A percentile compares a stretch with the other conserved stretches of the same genome.
Conservation (phyloP, 2,113 vertebrate genomes). For the Labeo catla region DNA sequence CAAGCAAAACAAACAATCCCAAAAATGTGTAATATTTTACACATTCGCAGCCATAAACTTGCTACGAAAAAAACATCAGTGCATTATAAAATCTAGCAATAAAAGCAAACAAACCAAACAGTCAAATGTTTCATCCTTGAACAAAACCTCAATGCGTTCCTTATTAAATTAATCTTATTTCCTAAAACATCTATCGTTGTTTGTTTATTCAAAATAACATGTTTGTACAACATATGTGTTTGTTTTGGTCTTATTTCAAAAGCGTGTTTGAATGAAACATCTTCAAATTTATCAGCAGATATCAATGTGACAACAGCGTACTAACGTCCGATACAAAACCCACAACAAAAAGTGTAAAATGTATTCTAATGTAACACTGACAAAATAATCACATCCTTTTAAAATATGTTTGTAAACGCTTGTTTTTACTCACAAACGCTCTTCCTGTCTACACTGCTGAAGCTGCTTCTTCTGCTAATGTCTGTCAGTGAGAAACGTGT, state of each 20-base stretch:
- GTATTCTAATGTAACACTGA: not conserved
- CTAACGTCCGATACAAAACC: not conserved
- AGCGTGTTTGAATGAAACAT: not conserved
- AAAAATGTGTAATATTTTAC: not conserved
- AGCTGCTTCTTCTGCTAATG: not conserved
- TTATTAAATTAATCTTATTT: not conserved
- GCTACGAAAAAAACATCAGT: not conserved
- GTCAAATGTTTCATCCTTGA: not conserved
- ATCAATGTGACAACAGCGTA: not conserved
- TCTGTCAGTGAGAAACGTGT: constrained; percentile 4
- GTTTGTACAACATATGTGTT: not conserved
- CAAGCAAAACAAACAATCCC: not conserved
- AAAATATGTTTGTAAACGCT: not conserved
- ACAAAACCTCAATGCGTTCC: not conserved
- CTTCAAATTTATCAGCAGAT: not conserved
- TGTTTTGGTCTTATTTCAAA: not conserved
- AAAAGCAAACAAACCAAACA: not conserved
- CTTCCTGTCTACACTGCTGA: constrained; percentile 26
- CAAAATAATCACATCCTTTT: not conserved
- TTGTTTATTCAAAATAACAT: not conserved
- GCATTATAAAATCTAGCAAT: not conserved
- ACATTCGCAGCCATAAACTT: not conserved
- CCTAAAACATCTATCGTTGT: not conserved
- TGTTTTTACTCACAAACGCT: constrained; percentile 29
- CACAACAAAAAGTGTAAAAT: not conserved